These are phyloP conservation scores for Bombus confusus DNA, from an alignment of 1,140 invertebrate species.

Conservation along the genomic window DNA sequence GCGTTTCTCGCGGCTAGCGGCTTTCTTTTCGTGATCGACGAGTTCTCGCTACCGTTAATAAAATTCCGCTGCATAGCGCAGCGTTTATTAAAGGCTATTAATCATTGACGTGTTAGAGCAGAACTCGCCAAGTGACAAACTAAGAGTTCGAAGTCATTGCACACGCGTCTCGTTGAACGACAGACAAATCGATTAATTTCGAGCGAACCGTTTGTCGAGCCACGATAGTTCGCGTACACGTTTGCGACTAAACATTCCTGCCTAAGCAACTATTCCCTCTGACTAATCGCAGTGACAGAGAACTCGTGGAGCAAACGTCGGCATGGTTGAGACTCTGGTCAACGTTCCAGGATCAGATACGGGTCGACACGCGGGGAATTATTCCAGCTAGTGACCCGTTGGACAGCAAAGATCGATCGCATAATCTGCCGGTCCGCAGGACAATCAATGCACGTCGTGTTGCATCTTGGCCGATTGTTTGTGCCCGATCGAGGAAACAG, in stretches of 20 bases:
- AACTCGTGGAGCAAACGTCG: constrained; percentile 31
- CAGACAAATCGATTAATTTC: constrained; percentile 57
- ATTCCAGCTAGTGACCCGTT: constrained; percentile 40
- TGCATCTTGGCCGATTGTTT: constrained; percentile 10
- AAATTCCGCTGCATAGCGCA: background rate
- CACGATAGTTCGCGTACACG: constrained; percentile 57
- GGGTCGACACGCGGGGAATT: constrained; percentile 50
- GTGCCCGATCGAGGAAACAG: background rate
- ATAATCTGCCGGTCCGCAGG: constrained; percentile 3
- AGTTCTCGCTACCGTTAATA: background rate
- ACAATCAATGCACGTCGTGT: constrained; percentile 11
- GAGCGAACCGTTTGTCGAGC: constrained; percentile 53
- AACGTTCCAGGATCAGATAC: constrained; percentile 44
- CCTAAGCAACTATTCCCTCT: constrained; percentile 36
- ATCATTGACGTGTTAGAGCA: background rate
- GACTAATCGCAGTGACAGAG: constrained; percentile 51
- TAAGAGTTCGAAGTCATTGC: constrained; percentile 1
- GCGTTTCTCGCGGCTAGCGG: background rate
- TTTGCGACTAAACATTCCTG: constrained; percentile 38
- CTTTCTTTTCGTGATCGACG: background rate
- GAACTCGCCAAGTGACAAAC: constrained; percentile 4
- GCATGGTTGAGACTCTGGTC: constrained; percentile 19
- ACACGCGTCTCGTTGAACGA: constrained; percentile 13
- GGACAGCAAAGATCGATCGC: constrained; percentile 29
- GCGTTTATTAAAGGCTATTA: background rate